These are phyloP conservation scores for Sebastes melanostomus DNA, from an alignment of 2,797 vertebrate genomes.

Conservation along the genomic window DNA sequence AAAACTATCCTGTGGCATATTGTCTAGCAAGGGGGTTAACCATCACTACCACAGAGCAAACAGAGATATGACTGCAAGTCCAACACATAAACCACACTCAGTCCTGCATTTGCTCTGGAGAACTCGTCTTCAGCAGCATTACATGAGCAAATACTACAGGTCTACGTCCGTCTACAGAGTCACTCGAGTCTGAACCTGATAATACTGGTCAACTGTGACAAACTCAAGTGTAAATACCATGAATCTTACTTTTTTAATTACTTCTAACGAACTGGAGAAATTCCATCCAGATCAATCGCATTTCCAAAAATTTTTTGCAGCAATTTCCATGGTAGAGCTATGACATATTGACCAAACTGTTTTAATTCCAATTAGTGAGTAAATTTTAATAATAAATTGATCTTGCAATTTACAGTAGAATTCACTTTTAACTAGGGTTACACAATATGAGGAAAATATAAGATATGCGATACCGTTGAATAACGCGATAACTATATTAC, in stretches of 20 bases:
- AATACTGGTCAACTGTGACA: not conserved
- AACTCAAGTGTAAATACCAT: not conserved
- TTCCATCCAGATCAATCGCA: not conserved
- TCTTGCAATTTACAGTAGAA: not conserved
- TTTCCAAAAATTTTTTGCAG: not conserved
- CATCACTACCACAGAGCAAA: conserved; percentile 38
- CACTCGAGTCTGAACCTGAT: not conserved
- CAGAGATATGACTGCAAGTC: conserved; percentile 12
- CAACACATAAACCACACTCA: conserved; percentile 34
- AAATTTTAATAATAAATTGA: not conserved
- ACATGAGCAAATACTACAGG: not conserved
- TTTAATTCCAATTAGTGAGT: not conserved
- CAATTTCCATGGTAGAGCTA: not conserved
- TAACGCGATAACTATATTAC: too few relatives aligned
- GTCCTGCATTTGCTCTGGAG: conserved; percentile 28
- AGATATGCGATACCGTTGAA: too few relatives aligned
- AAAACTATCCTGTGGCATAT: conserved; percentile 30
- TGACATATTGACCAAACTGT: too few relatives aligned
- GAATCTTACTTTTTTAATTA: not conserved
- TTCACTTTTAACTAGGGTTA: too few relatives aligned
- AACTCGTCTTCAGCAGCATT: conserved; percentile 3
- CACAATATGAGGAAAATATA: too few relatives aligned
- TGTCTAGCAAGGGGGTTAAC: conserved; percentile 45
- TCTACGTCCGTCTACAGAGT: not conserved
- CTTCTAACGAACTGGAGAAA: not conserved